These are phyloP conservation scores for Acanthosepion esculentum DNA, from an alignment of 2,888 invertebrate genomes.

Conservation along the genomic window DNA sequence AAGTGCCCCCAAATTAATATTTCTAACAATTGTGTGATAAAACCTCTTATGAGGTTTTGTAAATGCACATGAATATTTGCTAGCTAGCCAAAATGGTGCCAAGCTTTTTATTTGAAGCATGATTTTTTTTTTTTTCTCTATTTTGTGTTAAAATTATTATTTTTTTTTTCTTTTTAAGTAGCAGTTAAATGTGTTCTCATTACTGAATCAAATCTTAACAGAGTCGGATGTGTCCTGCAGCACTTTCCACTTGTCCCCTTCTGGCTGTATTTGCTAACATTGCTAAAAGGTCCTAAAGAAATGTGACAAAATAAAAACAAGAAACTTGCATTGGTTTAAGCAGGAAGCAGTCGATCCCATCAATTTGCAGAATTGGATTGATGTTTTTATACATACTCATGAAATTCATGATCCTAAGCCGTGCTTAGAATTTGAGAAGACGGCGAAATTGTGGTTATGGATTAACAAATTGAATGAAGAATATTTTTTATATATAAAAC, in stretches of 20 bases:
- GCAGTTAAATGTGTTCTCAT: constrained; percentile 22
- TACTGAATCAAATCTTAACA: neutral
- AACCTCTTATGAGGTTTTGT: neutral
- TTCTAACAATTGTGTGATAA: neutral
- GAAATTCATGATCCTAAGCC: neutral
- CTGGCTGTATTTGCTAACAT: constrained; percentile 23
- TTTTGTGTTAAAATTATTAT: too few relatives aligned
- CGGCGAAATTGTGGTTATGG: neutral
- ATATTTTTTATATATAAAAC: constrained; percentile 13
- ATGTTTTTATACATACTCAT: constrained; percentile 33
- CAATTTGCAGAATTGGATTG: neutral
- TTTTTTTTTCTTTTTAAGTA: neutral
- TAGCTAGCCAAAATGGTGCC: neutral
- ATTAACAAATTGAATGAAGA: neutral
- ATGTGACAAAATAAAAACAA: constrained; percentile 10
- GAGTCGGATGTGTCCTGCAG: neutral
- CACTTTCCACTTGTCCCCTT: neutral
- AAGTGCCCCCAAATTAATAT: constrained; percentile 17
- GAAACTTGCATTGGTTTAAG: constrained; percentile 10
- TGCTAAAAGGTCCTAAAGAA: neutral
- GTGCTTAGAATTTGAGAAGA: neutral
- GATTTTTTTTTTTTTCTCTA: neutral
- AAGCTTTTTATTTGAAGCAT: neutral
- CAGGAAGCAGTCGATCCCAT: constrained; percentile 21
- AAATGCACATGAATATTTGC: neutral